Evolutionary conservation across 1,140 invertebrate species (phyloP).

Genomic region (Trinorchestia longiramus): DNA sequence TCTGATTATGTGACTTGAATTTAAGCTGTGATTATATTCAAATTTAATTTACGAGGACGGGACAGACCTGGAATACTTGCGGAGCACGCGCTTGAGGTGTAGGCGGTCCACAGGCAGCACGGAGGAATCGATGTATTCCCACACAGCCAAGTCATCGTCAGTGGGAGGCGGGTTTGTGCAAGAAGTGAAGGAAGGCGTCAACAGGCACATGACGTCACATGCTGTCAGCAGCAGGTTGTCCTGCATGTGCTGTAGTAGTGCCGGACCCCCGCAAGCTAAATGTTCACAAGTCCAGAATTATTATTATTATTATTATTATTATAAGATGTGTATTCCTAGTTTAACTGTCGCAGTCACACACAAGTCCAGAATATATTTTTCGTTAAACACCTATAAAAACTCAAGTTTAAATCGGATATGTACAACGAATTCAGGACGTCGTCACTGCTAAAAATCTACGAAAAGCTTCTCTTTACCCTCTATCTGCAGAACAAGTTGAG

Average conservation of each 20-base stretch:
- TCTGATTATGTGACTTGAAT: no score
- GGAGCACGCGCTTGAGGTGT: neutral
- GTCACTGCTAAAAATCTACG: no score
- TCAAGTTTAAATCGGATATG: no score
- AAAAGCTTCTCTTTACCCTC: no score
- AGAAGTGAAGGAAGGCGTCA: neutral
- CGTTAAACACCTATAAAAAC: no score
- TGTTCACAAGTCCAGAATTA: no score
- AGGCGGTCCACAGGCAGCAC: neutral
- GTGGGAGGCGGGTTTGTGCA: neutral
- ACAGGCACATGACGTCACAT: constrained; percentile 24
- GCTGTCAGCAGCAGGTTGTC: constrained; percentile 39
- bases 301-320: neutral
- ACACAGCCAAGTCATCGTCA: neutral
- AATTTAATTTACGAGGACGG: neutral
- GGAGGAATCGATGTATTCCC: neutral
- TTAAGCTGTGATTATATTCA: neutral
- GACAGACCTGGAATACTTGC: neutral
- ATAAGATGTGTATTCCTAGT: no score
- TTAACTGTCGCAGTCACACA: no score
- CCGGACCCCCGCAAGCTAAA: neutral
- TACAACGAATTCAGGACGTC: no score
- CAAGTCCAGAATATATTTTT: no score
- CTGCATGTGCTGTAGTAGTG: constrained; percentile 16
- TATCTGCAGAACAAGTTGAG: neutral